A percentile compares a stretch with the other conserved stretches of the same genome.
Evolutionary conservation across 2,797 vertebrate genomes (phyloP).

Genomic region (Moxostoma hubbsi): DNA sequence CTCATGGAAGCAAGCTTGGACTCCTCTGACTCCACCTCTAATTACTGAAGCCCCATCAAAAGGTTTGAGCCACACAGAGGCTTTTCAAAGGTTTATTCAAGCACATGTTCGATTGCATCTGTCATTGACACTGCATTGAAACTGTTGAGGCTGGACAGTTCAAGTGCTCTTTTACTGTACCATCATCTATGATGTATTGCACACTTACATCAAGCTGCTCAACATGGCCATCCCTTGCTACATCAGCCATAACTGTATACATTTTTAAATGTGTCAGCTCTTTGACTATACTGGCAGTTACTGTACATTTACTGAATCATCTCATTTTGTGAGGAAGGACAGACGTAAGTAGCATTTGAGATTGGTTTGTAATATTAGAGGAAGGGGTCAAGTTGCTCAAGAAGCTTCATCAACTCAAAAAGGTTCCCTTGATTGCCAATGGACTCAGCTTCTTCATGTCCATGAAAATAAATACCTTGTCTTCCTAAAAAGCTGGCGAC

Average conservation of each 20-base stretch:
- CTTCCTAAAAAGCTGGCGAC: not conserved
- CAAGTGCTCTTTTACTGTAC: not conserved
- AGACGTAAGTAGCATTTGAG: not conserved
- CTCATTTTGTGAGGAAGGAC: not conserved
- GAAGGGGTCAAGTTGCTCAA: not conserved
- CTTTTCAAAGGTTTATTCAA: not conserved
- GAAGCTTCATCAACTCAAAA: not conserved
- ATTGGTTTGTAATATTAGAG: no score
- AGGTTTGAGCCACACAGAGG: no score
- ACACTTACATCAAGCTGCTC: conserved; percentile 33
- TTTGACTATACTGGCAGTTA: not conserved
- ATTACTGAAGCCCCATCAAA: no score
- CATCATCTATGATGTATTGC: not conserved
- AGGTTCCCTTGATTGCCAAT: not conserved
- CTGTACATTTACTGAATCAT: not conserved
- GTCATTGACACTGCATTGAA: not conserved
- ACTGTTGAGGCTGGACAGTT: not conserved
- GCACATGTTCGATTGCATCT: not conserved
- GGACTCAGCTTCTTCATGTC: not conserved
- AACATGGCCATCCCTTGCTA: conserved; percentile 15
- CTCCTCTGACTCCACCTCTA: no score
- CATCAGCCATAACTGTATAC: conserved; percentile 35
- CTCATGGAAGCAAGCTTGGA: no score
- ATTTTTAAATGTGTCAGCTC: conserved; percentile 23
- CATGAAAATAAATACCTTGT: not conserved